Evolutionary conservation across 2,797 vertebrate species (phyloP).

Genomic region (Fistularia tabacaria): DNA sequence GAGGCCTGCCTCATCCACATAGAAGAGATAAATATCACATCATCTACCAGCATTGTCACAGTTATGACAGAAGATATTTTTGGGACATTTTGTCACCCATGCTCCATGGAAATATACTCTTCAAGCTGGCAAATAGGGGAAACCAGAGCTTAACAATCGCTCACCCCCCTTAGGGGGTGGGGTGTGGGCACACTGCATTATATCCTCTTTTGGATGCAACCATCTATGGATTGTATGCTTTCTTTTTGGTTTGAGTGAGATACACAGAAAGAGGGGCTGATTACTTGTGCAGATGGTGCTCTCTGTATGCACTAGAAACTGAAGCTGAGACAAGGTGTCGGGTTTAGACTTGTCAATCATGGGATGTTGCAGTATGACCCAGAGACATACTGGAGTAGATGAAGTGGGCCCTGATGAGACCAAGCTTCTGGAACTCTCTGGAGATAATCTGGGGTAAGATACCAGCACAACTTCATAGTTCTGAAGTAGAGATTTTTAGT

Average conservation of each 20-base stretch:
- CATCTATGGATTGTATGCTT: constrained; percentile 26
- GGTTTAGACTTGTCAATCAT: constrained; percentile 53
- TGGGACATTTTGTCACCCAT: too few relatives aligned
- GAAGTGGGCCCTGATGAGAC: constrained; percentile 80
- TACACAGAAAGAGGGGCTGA: constrained; percentile 48
- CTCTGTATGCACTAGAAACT: constrained; percentile 49
- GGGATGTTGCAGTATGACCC: constrained; percentile 84
- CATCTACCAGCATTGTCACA: too few relatives aligned
- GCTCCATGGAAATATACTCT: too few relatives aligned
- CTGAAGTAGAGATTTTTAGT: background rate
- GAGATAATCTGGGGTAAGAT: constrained; percentile 74
- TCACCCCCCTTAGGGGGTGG: background rate
- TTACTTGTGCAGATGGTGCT: constrained; percentile 69
- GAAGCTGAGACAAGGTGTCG: constrained; percentile 30
- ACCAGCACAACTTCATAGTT: background rate
- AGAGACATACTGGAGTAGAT: constrained; percentile 72
- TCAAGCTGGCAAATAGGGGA: constrained; percentile 44
- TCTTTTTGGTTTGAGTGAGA: constrained; percentile 51
- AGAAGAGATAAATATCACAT: too few relatives aligned
- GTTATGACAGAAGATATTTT: too few relatives aligned
- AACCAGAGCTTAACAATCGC: constrained; percentile 49
- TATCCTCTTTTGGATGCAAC: constrained; percentile 62
- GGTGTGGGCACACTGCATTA: constrained; percentile 17
- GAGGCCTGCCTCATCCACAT: too few relatives aligned
- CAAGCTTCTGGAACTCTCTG: constrained; percentile 74